phyloP scores from a whole-genome alignment of 2,888 invertebrate genomes.

The Toxonevra muliebris region DNA sequence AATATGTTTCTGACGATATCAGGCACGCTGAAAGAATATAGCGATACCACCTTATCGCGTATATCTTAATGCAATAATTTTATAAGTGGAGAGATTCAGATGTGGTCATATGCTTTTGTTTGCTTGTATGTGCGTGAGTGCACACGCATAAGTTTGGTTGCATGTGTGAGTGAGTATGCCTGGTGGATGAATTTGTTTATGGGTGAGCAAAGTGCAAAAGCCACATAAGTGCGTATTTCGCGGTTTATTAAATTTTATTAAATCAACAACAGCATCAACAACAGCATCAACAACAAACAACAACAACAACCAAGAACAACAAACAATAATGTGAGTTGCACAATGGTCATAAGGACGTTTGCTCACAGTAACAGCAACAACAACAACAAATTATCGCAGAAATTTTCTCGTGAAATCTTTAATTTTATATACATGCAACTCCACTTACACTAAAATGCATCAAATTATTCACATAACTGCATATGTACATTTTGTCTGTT shows the following conservation, averaged over 20 bases:
- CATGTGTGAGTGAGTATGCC: not conserved
- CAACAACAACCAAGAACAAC: constrained; percentile 36
- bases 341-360: not conserved
- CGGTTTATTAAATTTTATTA: constrained; percentile 42
- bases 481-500: not conserved
- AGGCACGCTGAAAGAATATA: too few relatives aligned
- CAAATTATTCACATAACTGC: not conserved
- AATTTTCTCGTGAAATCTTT: too few relatives aligned
- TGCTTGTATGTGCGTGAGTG: constrained; percentile 6
- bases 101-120: constrained; percentile 1
- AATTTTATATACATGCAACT: not conserved
- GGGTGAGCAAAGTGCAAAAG: constrained; percentile 5
- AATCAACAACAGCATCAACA: constrained; percentile 39
- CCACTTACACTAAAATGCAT: not conserved
- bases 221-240: constrained; percentile 32
- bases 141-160: not conserved
- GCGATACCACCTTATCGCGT: too few relatives aligned
- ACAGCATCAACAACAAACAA: constrained; percentile 19
- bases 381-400: too few relatives aligned
- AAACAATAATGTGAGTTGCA: not conserved
- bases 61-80: too few relatives aligned
- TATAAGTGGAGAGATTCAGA: not conserved
- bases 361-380: not conserved
- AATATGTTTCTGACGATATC: too few relatives aligned
- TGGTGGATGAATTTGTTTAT: not conserved